Base-by-base conservation (phyloP, 2,888 invertebrate species). In the Neoitamus cyanurus region DNA sequence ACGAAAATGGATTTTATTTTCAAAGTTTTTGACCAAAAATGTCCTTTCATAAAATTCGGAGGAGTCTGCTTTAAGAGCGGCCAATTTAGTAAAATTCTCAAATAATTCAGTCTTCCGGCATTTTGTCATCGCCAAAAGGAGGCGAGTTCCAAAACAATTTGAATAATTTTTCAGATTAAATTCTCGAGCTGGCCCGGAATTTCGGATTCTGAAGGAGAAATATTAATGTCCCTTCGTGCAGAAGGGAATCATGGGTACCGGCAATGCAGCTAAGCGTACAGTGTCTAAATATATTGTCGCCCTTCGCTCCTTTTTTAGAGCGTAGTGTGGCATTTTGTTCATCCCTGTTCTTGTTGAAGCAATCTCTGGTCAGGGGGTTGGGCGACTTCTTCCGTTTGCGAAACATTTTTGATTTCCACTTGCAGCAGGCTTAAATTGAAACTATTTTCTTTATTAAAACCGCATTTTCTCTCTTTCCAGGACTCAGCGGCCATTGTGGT, bases 151-250 rank as follows among this genome's bases (percentile, higher is more conserved):
- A 58, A 58, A 58, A 70, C 30, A 70, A 73, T 73, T 20, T 73
- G 36, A 73, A 73, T 73, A 73, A 73, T 73, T 73, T 36, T 36
- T 73, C 34, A 73, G 73, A 73, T 73, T 73, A 34, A 73, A 73
- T 73, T 36, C 73, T 20, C 34, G 34, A 36, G 31, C 36, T 34
- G 34, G 34, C 15, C 36, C 36, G 20, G 31, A 73, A 73, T 73
- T 73, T 73, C 30, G 73, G 31, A 73, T 73, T 36, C 73, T 20
- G 36, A 20, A 73, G 36, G 36, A 36, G 20, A 73, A n/a, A 73
- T 73, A 36, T 34, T 34, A 34, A 73, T 34, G 36, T 73, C 15
- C 31, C 73, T 73, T 20, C 31, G n/a, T 34, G 73, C 36, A 20
- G 15, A n/a, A 20, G 34, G 20, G 34, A 36, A 25, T 15, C 48